Conservation (phyloP, 2,797 vertebrate genomes). For the Danio jaintianensis region DNA sequence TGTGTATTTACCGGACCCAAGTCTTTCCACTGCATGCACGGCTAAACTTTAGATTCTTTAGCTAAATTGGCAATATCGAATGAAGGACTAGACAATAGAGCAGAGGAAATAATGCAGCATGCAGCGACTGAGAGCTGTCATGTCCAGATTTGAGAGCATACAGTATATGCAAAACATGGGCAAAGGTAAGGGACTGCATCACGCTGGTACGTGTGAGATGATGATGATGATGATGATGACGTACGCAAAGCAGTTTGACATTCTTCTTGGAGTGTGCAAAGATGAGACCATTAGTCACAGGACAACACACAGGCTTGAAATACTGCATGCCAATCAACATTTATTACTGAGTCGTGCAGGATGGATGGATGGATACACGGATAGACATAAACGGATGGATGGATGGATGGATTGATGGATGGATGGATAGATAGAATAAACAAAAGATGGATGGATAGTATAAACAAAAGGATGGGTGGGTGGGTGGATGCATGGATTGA, state of each 20-base stretch:
- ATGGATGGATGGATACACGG: too few relatives aligned
- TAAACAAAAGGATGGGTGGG: too few relatives aligned
- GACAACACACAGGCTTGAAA: not conserved
- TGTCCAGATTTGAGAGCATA: constrained; percentile 8
- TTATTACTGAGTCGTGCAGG: not conserved
- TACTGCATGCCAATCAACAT: not conserved
- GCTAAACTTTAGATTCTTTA: not conserved
- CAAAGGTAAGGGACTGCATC: not conserved
- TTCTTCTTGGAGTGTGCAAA: not conserved
- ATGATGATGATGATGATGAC: not conserved
- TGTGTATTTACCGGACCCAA: constrained; percentile 28
- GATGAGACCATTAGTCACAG: constrained; percentile 17
- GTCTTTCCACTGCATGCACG: constrained; percentile 35
- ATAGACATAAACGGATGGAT: too few relatives aligned
- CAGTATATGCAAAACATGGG: not conserved
- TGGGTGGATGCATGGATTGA: not conserved
- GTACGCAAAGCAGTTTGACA: not conserved
- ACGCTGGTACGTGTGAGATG: constrained; percentile 1
- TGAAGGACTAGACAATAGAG: not conserved
- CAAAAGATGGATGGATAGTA: not conserved
- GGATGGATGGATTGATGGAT: too few relatives aligned
- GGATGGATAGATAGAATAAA: not conserved
- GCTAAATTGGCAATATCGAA: constrained; percentile 26
- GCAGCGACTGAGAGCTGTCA: not conserved
- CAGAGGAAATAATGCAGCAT: not conserved